Base-by-base conservation (phyloP, 1,140 invertebrate species). In the Heliconius congener region DNA sequence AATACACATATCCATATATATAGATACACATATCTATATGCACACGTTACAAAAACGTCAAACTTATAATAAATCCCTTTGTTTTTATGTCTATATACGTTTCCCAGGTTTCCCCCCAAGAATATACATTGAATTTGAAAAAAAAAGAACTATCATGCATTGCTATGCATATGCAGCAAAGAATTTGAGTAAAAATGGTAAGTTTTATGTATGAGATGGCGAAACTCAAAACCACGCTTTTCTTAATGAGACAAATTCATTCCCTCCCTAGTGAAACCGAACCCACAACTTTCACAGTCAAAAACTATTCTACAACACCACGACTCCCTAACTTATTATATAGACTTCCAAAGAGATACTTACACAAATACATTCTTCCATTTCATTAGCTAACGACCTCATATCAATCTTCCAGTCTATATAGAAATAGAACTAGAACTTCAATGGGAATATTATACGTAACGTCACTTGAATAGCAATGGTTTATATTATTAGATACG, bases 401-500 rank as follows among this genome's bases (percentile, higher is more conserved):
- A 27, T 66, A 66, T 66, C 60, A 66, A 66, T 66, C n/a, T 66
- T 66, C 27, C 23, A 66, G 60, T 30, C n/a, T 27, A 1, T 27
- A 16, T 66, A 66, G 23, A 66, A 27, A 66, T 27, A 66, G 60
- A 30, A 30, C 23, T 66, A 27, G 60, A 66, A 66, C 60, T 66
- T 66, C 60, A 66, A 30, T 66, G 60, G 13, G 9, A 66, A 13
- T 66, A 27, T 66, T 66, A 57, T 27, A 27, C 23, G 60, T 46
- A 46, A 46, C 42, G 42, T 27, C 23, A 27, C 73, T 76, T 80
- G 75, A 70, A 76, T 72, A 73, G 70, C 55, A 76, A 57, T 72
- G 66, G 75, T 80, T 60, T 39, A 76, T 72, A 80, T 60, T 76
- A 71, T 30, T 27, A 27, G n/a, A 19, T n/a, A 55, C n/a, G n/a